phyloP scores from a whole-genome alignment of 2,888 invertebrate species.

The Priapulus caudatus region DNA sequence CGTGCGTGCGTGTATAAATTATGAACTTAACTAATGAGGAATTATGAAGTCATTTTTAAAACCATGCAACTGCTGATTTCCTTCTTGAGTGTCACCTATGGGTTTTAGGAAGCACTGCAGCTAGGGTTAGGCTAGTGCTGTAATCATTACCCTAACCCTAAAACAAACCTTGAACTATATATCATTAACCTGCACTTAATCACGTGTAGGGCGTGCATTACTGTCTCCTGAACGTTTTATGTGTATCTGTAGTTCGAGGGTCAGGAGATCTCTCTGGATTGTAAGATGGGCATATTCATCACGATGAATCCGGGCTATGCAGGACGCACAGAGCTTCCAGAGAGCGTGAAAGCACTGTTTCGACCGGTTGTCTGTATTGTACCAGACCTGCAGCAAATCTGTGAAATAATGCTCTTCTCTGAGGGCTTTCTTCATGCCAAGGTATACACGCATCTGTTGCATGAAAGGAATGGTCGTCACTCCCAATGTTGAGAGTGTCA shows the following conservation, averaged over 20 bases:
- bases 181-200: too few relatives aligned
- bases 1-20: too few relatives aligned
- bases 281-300: slow-evolving; percentile 79
- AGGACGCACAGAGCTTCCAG: slow-evolving; percentile 77
- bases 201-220: too few relatives aligned
- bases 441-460: slow-evolving; percentile 39
- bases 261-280: slow-evolving; percentile 65
- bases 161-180: too few relatives aligned
- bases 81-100: too few relatives aligned
- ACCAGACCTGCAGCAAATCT: slow-evolving; percentile 81
- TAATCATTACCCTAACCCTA: too few relatives aligned
- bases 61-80: too few relatives aligned
- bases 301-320: slow-evolving; percentile 93
- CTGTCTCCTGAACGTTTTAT: slow-evolving; percentile 6
- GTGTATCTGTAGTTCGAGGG: slow-evolving; percentile 56
- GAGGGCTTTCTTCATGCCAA: slow-evolving; percentile 83
- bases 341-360: slow-evolving; percentile 80
- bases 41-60: too few relatives aligned
- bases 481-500: too few relatives aligned
- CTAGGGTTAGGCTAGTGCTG: too few relatives aligned
- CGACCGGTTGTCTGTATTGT: slow-evolving; percentile 82
- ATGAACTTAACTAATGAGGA: too few relatives aligned
- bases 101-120: too few relatives aligned
- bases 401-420: slow-evolving; percentile 77
- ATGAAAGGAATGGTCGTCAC: slow-evolving; percentile 29